Percentiles rank a stretch among this genome's conserved stretches.
phyloP scores from a whole-genome alignment of 2,888 invertebrate species.

The Drosophila monieri region DNA sequence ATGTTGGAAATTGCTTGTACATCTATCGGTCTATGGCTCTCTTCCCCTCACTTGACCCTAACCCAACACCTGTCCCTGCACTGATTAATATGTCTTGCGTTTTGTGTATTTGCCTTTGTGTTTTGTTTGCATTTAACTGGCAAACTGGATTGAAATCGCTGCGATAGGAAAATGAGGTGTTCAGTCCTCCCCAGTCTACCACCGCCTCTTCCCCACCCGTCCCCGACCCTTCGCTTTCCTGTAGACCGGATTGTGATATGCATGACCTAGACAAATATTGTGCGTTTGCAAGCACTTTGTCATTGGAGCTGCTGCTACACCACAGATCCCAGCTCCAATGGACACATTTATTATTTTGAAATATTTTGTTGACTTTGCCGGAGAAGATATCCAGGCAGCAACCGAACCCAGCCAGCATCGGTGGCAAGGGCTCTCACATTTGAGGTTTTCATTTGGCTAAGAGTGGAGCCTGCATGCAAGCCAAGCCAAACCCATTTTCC shows the following conservation, averaged over 20 bases:
- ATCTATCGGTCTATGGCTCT: constrained; percentile 1
- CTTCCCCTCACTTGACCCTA: neutral
- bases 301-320: constrained; percentile 50
- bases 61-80: constrained; percentile 19
- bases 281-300: constrained; percentile 74
- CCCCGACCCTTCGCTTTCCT: constrained; percentile 11
- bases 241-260: constrained; percentile 54
- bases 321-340: constrained; percentile 32
- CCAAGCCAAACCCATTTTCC: constrained; percentile 5
- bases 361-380: constrained; percentile 77
- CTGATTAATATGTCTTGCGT: constrained; percentile 67
- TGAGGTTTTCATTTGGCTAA: constrained; percentile 76
- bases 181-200: neutral
- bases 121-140: constrained; percentile 69
- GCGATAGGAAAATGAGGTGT: constrained; percentile 3
- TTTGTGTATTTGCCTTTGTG: constrained; percentile 52
- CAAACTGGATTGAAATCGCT: constrained; percentile 34
- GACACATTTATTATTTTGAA: constrained; percentile 79
- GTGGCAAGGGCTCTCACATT: constrained; percentile 50
- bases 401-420: constrained; percentile 1
- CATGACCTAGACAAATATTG: constrained; percentile 73
- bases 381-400: constrained; percentile 51
- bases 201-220: neutral
- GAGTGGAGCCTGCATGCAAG: constrained; percentile 43
- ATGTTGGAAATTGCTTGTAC: constrained; percentile 53